A percentile compares a stretch with the other conserved stretches of the same genome.
phyloP scores from a whole-genome alignment of 2,113 vertebrate species.

The Scytalopus superciliaris region DNA sequence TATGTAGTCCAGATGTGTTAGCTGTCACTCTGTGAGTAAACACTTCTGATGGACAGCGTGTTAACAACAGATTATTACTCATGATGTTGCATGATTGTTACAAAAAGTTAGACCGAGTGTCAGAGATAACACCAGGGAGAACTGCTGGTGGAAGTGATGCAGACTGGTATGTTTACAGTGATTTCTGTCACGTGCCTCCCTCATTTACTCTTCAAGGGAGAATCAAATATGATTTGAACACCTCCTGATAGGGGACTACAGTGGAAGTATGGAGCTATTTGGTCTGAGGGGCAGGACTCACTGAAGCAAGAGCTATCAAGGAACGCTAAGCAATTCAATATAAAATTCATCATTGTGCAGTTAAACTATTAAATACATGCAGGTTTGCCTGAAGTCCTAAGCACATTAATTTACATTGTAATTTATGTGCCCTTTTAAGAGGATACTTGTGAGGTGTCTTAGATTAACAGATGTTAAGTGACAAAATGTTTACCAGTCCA shows the following conservation, averaged over 20 bases:
- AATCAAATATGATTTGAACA: neutral
- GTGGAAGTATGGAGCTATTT: neutral
- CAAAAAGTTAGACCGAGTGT: constrained; percentile 22
- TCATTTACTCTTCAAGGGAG: neutral
- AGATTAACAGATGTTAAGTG: neutral
- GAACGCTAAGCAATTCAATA: neutral
- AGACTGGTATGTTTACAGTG: constrained; percentile 3
- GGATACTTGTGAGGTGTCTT: neutral
- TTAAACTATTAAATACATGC: neutral
- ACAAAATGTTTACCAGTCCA: neutral
- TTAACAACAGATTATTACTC: constrained; percentile 64
- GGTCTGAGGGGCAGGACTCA: neutral
- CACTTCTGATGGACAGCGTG: constrained; percentile 66
- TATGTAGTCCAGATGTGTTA: constrained; percentile 65
- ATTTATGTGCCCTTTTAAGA: neutral
- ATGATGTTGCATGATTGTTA: constrained; percentile 34
- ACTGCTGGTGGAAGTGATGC: constrained; percentile 6
- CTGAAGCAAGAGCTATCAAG: neutral
- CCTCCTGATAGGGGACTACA: neutral
- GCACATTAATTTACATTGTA: neutral
- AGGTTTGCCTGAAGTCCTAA: neutral
- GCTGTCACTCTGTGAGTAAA: constrained; percentile 69
- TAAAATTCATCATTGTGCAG: neutral
- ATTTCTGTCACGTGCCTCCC: neutral
- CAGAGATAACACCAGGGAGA: constrained; percentile 54